Base-by-base conservation (phyloP, 2,113 vertebrate genomes). In the Lepus timidus region DNA sequence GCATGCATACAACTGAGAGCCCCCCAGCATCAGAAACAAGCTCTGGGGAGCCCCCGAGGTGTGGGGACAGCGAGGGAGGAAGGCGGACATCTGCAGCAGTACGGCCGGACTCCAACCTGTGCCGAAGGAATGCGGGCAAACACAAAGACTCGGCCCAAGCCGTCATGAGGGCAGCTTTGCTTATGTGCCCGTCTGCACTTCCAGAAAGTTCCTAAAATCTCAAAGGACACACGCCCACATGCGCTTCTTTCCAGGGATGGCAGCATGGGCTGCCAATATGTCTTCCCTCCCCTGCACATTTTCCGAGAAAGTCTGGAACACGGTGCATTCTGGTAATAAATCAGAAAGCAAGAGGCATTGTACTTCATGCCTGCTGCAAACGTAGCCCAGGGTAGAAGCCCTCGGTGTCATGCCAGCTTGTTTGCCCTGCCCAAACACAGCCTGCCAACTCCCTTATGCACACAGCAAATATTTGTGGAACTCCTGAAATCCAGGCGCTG, bases 391-490 rank as follows among this genome's bases (percentile, higher is more conserved):
- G 27, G 17, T 0, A 62, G 51, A 86, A 76, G 51, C 33, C 39
- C 89, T 14, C 80, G 71, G 80, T 29, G 27, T 27, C 23, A 12
- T 27, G 14, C 55, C 5, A 78, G 81, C 49, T 87, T 33, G 11
- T 96, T 90, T 88, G 85, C 85, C 73, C 27, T 61, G 52, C 64
- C 27, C n/a, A n/a, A 62, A 90, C 49, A 13, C 19, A 51, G 25
- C 27, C 33, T 65, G 94, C 88, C 92, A 93, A 7, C 68, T 62
- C 78, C 78, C 87, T 79, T 85, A 61, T 51, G 73, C 85, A 71
- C 94, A 95, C 14, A 36, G 94, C 95, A 97, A 97, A 95, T 96
- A 97, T 97, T 95, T 97, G 93, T 9, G 51, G 91, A 96, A 78
- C 74, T 92, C 94, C 74, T 75, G 39, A 67, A 75, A 79, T 52